phyloP scores from a whole-genome alignment of 2,888 invertebrate species.

The Bellardia pandia region DNA sequence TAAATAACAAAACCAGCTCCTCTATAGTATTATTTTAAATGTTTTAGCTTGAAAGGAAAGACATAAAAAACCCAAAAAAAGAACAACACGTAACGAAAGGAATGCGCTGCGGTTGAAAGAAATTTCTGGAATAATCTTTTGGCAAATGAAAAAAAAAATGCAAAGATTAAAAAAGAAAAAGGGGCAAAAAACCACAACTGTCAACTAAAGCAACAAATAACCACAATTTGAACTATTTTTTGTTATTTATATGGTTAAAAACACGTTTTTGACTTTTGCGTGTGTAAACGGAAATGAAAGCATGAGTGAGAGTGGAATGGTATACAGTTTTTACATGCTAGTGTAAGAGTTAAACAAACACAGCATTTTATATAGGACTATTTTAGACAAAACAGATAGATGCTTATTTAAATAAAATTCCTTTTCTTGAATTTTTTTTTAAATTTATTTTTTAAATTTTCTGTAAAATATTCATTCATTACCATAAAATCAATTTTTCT shows the following conservation, averaged over 20 bases:
- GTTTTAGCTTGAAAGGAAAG: neutral
- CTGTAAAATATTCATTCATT: too few species aligned
- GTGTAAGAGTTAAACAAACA: neutral
- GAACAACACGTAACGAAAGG: conserved; percentile 6
- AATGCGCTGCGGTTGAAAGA: conserved; percentile 4
- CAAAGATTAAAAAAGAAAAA: neutral
- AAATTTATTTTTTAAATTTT: too few species aligned
- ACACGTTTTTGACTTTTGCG: conserved; percentile 15
- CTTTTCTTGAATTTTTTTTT: too few species aligned
- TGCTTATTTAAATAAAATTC: too few species aligned
- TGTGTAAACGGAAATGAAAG: neutral
- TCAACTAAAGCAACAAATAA: conserved; percentile 36
- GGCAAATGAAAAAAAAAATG: neutral
- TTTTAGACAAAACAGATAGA: too few species aligned
- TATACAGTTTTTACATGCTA: neutral
- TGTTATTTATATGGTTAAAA: conserved; percentile 30
- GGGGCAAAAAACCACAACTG: neutral
- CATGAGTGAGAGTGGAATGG: neutral
- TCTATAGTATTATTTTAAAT: neutral
- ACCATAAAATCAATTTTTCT: too few species aligned
- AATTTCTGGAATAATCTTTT: neutral
- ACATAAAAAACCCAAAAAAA: neutral
- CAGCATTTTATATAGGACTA: neutral
- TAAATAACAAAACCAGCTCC: neutral
- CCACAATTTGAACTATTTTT: conserved; percentile 27